Evolutionary conservation across 2,797 vertebrate genomes (phyloP), one percentile per base, ranked within the genome.

Genomic region (Gadopsis bispinosus): DNA sequence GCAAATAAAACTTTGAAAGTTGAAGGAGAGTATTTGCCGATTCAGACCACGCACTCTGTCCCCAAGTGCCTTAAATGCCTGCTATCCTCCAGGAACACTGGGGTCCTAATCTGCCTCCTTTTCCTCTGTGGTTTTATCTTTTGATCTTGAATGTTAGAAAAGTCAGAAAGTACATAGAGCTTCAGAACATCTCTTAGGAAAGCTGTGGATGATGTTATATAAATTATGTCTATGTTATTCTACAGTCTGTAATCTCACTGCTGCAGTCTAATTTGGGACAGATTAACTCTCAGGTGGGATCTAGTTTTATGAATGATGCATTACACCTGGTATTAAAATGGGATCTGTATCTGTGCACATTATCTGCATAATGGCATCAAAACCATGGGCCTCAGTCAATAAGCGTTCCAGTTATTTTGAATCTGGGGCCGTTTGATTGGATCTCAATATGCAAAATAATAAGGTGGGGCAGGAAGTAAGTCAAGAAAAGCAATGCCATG

Each of bases 21-120:
- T n/a, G n/a, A n/a, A n/a, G 8, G 35, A 37, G 1, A 76, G 73
- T 74, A 39, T 76, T 80, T 77, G 66, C 68, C 31, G 55, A 84
- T 75, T 69, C 63, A 75, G 77, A 70, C 5, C 59, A 63, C 65
- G 48, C 48, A 26, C 56, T n/a, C 8, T 60, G 43, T 79, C 60
- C 64, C 69, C 53, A 71, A 37, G 9, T 37, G 12, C 31, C 33
- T 73, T 60, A 68, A 81, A 80, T 1, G 53, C 26, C 56, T 65
- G 26, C 67, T 47, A 59, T 55, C 31, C 20, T 75, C 41, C 12
- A 47, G 61, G 72, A 75, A 69, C 22, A 55, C 6, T 59, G 39
- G 4, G 43, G 10, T 65, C 20, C 37, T n/a, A 69, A 50, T 50
- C 20, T 7, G 26, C 4, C 31, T 47, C 9, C 3, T 29, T 54